A percentile compares a stretch with the other conserved stretches of the same genome.
Evolutionary conservation across 2,888 invertebrate species (phyloP).

Genomic region (Danaus chrysippus): DNA sequence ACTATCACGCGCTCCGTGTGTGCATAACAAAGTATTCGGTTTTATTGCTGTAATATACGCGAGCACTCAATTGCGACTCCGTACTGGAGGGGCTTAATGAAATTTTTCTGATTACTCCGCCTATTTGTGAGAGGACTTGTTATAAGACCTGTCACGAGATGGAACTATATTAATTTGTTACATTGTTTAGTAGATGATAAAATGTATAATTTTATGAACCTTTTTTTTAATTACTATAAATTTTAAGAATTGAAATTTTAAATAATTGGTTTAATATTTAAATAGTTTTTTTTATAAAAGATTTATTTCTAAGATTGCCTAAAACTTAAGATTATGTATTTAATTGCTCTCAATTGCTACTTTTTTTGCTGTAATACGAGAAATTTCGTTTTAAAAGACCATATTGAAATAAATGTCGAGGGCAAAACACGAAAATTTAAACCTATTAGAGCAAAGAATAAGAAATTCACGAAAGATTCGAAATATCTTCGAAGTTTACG

Average conservation of each 20-base stretch:
- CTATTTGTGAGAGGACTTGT: conserved; percentile 39
- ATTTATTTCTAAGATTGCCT: too few relatives aligned
- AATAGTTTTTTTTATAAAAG: too few relatives aligned
- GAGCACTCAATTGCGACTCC: conserved; percentile 43
- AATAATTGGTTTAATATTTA: conserved; percentile 7
- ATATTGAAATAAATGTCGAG: too few relatives aligned
- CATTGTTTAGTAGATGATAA: not conserved
- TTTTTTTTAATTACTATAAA: not conserved
- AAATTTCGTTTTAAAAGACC: too few relatives aligned
- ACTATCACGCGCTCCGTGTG: conserved; percentile 37
- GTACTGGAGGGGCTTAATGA: conserved; percentile 40
- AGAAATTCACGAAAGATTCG: conserved; percentile 15
- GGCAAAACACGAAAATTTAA: conserved; percentile 12
- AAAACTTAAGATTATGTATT: too few relatives aligned
- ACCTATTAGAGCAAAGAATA: conserved; percentile 17
- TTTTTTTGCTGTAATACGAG: too few relatives aligned
- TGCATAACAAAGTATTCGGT: conserved; percentile 50
- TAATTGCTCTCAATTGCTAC: too few relatives aligned
- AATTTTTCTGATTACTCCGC: conserved; percentile 44
- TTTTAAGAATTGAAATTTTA: not conserved
- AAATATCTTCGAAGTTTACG: conserved; percentile 22
- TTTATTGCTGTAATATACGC: conserved; percentile 51
- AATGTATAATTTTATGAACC: not conserved
- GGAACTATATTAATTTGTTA: not conserved
- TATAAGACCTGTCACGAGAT: conserved; percentile 11